Base-by-base conservation (phyloP, 2,797 vertebrate species). In the Sphenodon punctatus region DNA sequence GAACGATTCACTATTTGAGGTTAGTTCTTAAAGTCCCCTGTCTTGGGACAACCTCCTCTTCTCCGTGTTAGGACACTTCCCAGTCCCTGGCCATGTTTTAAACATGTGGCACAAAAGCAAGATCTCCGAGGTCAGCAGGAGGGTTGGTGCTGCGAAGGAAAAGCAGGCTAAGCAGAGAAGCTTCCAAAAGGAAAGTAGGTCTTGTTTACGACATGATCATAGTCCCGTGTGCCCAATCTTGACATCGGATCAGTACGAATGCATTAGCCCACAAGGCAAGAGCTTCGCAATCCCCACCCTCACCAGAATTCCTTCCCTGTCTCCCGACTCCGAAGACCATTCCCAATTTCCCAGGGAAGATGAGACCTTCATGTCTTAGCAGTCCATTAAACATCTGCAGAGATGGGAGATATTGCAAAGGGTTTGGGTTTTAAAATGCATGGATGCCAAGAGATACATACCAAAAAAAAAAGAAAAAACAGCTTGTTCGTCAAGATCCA, bases 1-100 rank as follows among this genome's bases (percentile, higher is more conserved):
- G 88, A 60, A 41, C 90, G 76, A 88, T 53, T n/a, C 75, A 85
- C 73, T 74, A 85, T 67, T 84, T 3, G 4, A 46, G 11, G 75
- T 23, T 70, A 53, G 3, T 27, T 9, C 0, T 32, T 53, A 46
- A 56, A 17, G 75, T 19, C 20, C 30, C 49, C 72, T 36, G 48
- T 76, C 23, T 59, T 3, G 5, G 38, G 67, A 41, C 34, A 30
- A 14, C 11, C n/a, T 41, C 36, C 34, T 45, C 65, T 10, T 10
- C 17, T 22, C 23, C 34, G 15, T 11, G 46, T 48, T 25, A 19
- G 23, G 7, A 10, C 38, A 20, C 32, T 34, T 42, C 38, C 10
- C 4, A 13, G 46, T 39, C 22, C 36, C 34, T 38, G 55, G 60
- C 39, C 25, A 10, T 14, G 16, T 17, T 63, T 34, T 27, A 55